A percentile compares a stretch with the other conserved stretches of the same genome.
Evolutionary conservation across 2,888 invertebrate species (phyloP).

Genomic region (Cosmia trapezina): DNA sequence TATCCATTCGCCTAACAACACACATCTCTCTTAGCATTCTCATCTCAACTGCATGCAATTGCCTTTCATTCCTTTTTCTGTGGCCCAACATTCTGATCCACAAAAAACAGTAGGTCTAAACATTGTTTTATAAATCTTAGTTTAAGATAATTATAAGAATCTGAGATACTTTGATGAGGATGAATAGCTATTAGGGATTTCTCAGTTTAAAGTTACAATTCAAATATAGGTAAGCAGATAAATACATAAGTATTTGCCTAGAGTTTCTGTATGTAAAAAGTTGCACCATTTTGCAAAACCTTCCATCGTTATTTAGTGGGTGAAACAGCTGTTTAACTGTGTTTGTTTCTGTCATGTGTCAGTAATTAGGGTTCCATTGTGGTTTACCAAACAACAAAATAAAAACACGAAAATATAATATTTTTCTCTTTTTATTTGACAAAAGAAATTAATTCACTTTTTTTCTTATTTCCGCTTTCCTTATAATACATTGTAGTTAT

Average conservation of each 20-base stretch:
- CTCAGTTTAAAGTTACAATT: neutral
- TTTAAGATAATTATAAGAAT: neutral
- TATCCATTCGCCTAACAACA: too few relatives aligned
- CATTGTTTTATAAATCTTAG: too few relatives aligned
- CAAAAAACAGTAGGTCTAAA: too few relatives aligned
- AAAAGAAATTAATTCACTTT: conserved; percentile 90
- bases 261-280: neutral
- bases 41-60: too few relatives aligned
- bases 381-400: conserved; percentile 59
- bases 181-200: neutral
- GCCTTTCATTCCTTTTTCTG: too few relatives aligned
- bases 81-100: too few relatives aligned
- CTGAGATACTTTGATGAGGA: neutral
- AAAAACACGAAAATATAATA: conserved; percentile 77
- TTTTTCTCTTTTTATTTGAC: conserved; percentile 89
- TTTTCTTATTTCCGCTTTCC: conserved; percentile 87
- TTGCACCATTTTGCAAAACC: conserved; percentile 5
- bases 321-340: conserved; percentile 19
- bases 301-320: conserved; percentile 12
- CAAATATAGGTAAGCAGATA: neutral
- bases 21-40: too few relatives aligned
- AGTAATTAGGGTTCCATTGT: conserved; percentile 16
- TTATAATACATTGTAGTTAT: conserved; percentile 88
- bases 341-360: conserved; percentile 13
- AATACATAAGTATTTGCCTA: neutral